phyloP scores from a whole-genome alignment of 2,113 vertebrate species.

The Vidua chalybeata region DNA sequence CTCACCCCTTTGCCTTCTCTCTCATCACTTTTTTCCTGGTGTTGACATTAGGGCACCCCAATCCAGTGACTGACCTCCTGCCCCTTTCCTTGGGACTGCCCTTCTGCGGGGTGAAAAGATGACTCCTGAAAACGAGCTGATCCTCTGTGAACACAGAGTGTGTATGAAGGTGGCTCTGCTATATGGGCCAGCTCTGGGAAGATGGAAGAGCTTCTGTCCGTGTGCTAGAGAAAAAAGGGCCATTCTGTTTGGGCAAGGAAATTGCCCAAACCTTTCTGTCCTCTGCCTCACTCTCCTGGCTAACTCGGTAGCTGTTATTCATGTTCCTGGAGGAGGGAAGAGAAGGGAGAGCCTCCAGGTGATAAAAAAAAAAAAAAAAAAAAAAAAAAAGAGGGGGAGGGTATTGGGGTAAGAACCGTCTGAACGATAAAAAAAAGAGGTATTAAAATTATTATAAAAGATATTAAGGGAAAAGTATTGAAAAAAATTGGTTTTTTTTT shows the following conservation, averaged over 20 bases:
- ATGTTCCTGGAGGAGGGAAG: not conserved
- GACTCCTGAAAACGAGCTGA: not conserved
- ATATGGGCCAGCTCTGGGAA: not conserved
- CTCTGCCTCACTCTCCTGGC: not conserved
- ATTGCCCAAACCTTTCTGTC: not conserved
- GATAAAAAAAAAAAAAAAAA: no score
- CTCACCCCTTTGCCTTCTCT: not conserved
- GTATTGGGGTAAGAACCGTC: not conserved
- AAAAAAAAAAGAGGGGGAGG: rapidly evolving
- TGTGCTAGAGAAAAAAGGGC: not conserved
- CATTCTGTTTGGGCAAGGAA: not conserved
- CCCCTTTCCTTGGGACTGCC: not conserved
- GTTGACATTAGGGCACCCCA: not conserved
- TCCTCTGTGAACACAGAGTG: not conserved
- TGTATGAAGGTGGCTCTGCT: not conserved
- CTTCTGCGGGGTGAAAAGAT: not conserved
- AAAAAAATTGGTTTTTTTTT: not conserved
- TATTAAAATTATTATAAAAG: not conserved
- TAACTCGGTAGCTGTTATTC: not conserved
- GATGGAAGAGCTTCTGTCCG: not conserved
- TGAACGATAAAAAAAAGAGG: not conserved
- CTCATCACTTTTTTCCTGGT: not conserved
- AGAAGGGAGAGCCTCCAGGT: not conserved
- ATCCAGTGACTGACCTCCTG: not conserved
- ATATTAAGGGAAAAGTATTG: not conserved